Evolutionary conservation across 2,113 vertebrate genomes (phyloP).

Genomic region (Cryptomyrus ogoouensis): DNA sequence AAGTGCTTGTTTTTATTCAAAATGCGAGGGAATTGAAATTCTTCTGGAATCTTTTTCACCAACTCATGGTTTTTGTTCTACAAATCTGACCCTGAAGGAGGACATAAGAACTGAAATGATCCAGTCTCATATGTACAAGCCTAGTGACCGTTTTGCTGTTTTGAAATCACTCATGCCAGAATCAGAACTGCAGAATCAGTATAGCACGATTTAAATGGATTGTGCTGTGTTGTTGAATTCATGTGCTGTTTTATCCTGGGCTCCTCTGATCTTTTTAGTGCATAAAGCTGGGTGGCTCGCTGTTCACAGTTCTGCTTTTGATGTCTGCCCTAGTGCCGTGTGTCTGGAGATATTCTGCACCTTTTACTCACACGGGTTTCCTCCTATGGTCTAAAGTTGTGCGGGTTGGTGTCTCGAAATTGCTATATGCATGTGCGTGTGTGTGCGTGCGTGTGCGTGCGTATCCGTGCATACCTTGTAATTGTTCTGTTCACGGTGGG

Average conservation of each 20-base stretch:
- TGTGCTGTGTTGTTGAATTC: neutral
- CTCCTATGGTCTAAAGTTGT: neutral
- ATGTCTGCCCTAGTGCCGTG: neutral
- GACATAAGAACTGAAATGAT: slow-evolving; percentile 7
- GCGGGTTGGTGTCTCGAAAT: neutral
- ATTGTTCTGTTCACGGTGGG: neutral
- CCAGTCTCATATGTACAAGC: neutral
- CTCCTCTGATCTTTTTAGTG: neutral
- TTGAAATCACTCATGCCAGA: neutral
- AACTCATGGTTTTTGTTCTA: slow-evolving; percentile 26
- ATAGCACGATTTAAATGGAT: neutral
- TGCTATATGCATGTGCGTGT: neutral
- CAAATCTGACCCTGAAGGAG: slow-evolving; percentile 9
- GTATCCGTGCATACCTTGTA: neutral
- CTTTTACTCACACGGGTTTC: neutral
- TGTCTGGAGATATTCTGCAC: neutral
- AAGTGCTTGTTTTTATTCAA: slow-evolving; percentile 14
- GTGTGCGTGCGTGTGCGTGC: neutral
- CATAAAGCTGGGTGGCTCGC: neutral
- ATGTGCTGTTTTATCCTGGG: neutral
- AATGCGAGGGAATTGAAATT: slow-evolving; percentile 25
- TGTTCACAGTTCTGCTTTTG: neutral
- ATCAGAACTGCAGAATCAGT: neutral
- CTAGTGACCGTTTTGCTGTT: neutral
- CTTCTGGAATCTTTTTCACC: slow-evolving; percentile 18